A percentile compares a stretch with the other conserved stretches of the same genome.
phyloP scores from a whole-genome alignment of 2,888 invertebrate genomes.

The Bellardia bayeri region DNA sequence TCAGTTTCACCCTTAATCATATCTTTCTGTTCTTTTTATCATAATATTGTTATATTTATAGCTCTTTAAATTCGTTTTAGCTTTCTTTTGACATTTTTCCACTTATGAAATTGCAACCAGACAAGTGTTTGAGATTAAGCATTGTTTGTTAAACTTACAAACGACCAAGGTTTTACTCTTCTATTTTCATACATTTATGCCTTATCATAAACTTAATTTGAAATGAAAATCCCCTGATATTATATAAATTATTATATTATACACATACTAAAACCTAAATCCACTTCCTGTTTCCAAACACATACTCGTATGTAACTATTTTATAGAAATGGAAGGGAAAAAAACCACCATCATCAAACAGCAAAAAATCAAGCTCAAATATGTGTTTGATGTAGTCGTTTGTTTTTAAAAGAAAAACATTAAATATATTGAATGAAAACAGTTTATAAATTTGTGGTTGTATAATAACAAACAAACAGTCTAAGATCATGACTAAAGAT shows the following conservation, averaged over 20 bases:
- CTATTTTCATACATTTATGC: constrained; percentile 74
- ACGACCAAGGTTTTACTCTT: constrained; percentile 1
- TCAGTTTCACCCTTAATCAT: too few relatives aligned
- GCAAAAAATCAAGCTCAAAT: background rate
- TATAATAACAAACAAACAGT: constrained; percentile 29
- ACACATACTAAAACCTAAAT: constrained; percentile 23
- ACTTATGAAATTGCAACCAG: background rate
- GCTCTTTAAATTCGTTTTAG: background rate
- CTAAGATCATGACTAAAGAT: constrained; percentile 66
- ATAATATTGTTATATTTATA: background rate
- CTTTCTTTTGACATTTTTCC: background rate
- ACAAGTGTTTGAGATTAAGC: constrained; percentile 46
- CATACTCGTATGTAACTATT: background rate
- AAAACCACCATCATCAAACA: constrained; percentile 6
- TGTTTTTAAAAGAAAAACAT: background rate
- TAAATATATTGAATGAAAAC: constrained; percentile 24
- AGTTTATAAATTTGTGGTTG: background rate
- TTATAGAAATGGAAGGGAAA: constrained; percentile 2
- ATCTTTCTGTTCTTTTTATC: too few relatives aligned
- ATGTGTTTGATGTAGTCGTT: background rate
- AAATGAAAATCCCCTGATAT: constrained; percentile 79
- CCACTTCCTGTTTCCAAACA: constrained; percentile 37
- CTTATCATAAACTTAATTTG: constrained; percentile 81
- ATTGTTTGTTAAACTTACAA: constrained; percentile 14
- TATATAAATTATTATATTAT: constrained; percentile 66